phyloP scores from a whole-genome alignment of 2,113 vertebrate species.

The Pseudorhombus dupliciocellatus region DNA sequence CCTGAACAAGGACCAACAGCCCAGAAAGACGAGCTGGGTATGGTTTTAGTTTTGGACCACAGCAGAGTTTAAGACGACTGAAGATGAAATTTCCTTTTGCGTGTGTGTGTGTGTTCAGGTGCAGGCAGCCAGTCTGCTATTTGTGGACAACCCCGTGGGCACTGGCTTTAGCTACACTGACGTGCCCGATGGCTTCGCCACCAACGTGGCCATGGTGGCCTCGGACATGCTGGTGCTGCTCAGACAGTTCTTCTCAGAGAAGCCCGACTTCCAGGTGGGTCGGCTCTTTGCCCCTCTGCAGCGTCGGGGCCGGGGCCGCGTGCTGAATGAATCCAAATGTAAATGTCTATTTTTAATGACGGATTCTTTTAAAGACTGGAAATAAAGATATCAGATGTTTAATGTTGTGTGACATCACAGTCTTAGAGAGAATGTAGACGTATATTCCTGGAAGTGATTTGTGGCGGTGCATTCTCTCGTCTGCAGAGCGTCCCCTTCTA shows the following conservation, averaged over 20 bases:
- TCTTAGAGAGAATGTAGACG: no score
- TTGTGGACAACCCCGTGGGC: constrained; percentile 97
- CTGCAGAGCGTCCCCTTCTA: constrained; percentile 89
- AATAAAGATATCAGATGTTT: no score
- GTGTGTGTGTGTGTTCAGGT: constrained; percentile 75
- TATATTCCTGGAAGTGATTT: no score
- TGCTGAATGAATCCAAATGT: no score
- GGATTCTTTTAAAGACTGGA: no score
- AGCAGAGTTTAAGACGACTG: no score
- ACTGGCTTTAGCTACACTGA: constrained; percentile 93
- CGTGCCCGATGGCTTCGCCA: constrained; percentile 77
- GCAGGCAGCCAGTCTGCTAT: constrained; percentile 88
- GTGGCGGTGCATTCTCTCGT: constrained; percentile 41
- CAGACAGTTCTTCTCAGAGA: constrained; percentile 82
- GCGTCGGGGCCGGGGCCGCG: no score
- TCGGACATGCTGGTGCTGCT: constrained; percentile 94
- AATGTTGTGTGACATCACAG: no score
- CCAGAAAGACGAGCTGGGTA: constrained; percentile 92
- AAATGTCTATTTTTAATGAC: no score
- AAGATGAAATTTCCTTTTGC: neutral
- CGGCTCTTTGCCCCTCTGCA: neutral
- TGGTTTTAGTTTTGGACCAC: neutral
- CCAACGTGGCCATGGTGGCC: constrained; percentile 84
- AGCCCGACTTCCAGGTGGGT: constrained; percentile 87
- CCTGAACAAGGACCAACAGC: constrained; percentile 81